Base-by-base conservation (phyloP, 2,113 vertebrate species). In the Sterna hirundo region DNA sequence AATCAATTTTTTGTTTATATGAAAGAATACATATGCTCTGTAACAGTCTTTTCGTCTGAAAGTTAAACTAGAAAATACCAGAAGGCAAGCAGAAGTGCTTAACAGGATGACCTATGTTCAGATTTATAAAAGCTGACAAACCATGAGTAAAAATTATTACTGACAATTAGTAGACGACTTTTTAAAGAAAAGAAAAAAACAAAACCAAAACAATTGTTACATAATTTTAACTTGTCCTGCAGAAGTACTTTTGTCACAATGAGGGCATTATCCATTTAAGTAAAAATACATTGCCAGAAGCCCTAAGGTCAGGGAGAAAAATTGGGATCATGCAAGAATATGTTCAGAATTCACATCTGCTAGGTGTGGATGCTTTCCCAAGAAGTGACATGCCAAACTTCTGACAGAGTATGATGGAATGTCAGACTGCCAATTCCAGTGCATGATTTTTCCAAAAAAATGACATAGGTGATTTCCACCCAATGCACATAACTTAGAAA, bases 361-460 rank as follows among this genome's bases (percentile, higher is more conserved):
- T 93, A 96, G 91, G 88, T 93, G 81, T 93, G 93, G 96, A 81
- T 83, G 46, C 66, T 95, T 96, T 95, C 96, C 83, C 85, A 95
- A 51, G 46, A 57, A 86, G 74, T 69, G 84, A 88, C 75, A n/a
- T 91, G 93, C 97, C 97, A 95, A 38, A 91, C 76, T 91, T 92
- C 83, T 95, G 95, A 95, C 92, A 96, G 85, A 91, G 77, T 83
- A 86, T 87, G 87, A 90, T 82, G 88, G 82, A 87, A 88, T 84
- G 75, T 95, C 92, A 91, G 49, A 44, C 86, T 97, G 97, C 95
- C 95, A 96, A 86, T 94, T 96, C 92, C 86, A 94, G 15, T 94
- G 94, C 95, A 78, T 95, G 94, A 61, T 94, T 97, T 97, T 97
- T 97, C 96, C 83, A 97, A 62, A 97, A 62, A 88, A 96, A 87